Conservation (phyloP, 2,888 invertebrate genomes). For the Beris chalybata region DNA sequence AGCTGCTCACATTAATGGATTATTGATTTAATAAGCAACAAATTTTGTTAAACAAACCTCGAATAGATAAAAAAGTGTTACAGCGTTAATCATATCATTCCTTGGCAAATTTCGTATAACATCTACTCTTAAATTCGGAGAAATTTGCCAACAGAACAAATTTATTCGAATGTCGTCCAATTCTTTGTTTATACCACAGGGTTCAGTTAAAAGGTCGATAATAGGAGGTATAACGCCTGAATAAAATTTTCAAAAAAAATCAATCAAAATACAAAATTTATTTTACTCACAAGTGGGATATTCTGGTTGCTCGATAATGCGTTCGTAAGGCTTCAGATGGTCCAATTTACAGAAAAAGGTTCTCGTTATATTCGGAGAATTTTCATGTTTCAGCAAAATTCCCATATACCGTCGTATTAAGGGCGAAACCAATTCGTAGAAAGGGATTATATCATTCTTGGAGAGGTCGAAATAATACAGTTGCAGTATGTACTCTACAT, state of each 20-base stretch:
- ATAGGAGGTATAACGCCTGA: conserved; percentile 25
- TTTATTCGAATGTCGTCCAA: conserved; percentile 26
- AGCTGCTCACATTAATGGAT: not conserved
- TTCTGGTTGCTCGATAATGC: not conserved
- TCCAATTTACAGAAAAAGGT: conserved; percentile 14
- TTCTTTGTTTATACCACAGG: not conserved
- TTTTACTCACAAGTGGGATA: conserved; percentile 22
- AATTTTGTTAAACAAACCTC: conserved; percentile 9
- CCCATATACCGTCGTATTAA: conserved; percentile 24
- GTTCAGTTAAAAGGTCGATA: conserved; percentile 5
- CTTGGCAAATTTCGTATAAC: conserved; percentile 4
- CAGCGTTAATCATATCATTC: not conserved
- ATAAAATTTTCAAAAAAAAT: not conserved
- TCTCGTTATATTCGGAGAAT: not conserved
- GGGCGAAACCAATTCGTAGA: conserved; percentile 4
- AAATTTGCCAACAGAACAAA: conserved; percentile 33
- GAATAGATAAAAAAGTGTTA: conserved; percentile 25
- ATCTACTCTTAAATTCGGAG: conserved; percentile 8
- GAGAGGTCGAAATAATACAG: conserved; percentile 19
- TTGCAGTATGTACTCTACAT: not conserved
- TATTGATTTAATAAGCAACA: not conserved
- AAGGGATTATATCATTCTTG: conserved; percentile 14
- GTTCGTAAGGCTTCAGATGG: not conserved
- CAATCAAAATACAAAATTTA: not conserved
- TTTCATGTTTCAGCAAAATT: conserved; percentile 14